Evolutionary conservation across 2,888 invertebrate species (phyloP), one percentile per base, ranked within the genome.

Genomic region (Hermaeophaga mercurialis): DNA sequence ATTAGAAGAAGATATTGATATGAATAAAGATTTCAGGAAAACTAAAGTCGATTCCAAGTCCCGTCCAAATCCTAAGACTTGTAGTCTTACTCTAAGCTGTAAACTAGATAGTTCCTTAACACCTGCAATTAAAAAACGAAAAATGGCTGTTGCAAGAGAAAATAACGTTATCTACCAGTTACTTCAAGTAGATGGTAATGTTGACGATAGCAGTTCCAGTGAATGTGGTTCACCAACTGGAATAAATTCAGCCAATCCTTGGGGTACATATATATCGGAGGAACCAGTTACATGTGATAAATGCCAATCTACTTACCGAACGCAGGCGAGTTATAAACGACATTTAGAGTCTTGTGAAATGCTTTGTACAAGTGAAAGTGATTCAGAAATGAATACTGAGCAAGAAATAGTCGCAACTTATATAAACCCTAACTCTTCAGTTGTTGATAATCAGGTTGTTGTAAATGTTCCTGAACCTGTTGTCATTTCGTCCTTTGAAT

Each of bases 261-360:
- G 75, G 65, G 66, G 59, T 19, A 59, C 70, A 2, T 64, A 80
- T 41, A 80, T 81, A 49, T 80, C 82, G 33, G 88, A 89, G 66
- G 85, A 87, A 66, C 89, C 90, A 5, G 93, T 94, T 1, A 89
- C 90, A 68, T 96, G 95, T 76, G 87, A 89, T 66, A 85, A 90
- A 61, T 96, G 95, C 72, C 91, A 91, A 68, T 89, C 94, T 70
- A 91, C 91, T 1, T 93, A 92, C 70, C 82, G 92, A 68, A 91
- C 91, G 44, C 86, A 87, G 61, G 87, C 88, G 57, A 91, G 91
- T 49, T 93, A 88, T 70, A 88, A 90, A 68, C 81, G 91, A 38
- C 93, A 93, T 73, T 79, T 92, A 58, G 82, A 84, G 6, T 85
- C 84, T 17, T 93, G 93, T 72, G 91, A 91, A 67, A 85, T 87